Base-by-base conservation (phyloP, 2,888 invertebrate species). In the Camptogramma bilineatum region DNA sequence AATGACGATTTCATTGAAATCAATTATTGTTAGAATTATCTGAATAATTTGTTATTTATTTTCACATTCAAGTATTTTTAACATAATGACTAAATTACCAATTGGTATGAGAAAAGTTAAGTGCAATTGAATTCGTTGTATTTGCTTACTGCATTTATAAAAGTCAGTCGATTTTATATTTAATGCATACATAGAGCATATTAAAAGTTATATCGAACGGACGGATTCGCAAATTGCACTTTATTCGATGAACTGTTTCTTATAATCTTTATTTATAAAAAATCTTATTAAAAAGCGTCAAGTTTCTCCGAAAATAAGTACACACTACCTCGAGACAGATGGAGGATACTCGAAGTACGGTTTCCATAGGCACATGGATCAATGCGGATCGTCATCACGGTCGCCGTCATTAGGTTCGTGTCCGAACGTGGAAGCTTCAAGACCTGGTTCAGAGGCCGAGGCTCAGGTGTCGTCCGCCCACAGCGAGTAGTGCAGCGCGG, bases 1-100 rank as follows among this genome's bases (percentile, higher is more conserved):
- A 63, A 68, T 70, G 66, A 70, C 66, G 83, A 90, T 89, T 90
- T 89, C 90, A 83, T 70, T 79, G 90, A 90, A 90, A 90, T 87
- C 86, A 78, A 61, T 52, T n/a, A 48, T 64, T n/a, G 46, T 64
- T 42, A 17, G n/a, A 19, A 19, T 21, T 3, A 47, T 47, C 18
- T 8, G 47, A 46, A 21, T 47, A 19, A 16, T 10, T 47, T 19
- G 2, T 19, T 47, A 19, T 19, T 9, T 18, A 47, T 21, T 18
- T 18, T 9, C 34, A 34, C 9, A 34, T 13, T 39, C 13, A 13
- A 13, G 34, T 34, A 10, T 34, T 34, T 34, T 2, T 34, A 10
- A 34, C 1, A 1, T 34, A 2, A 34, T 34, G 34, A 13, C 34
- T 34, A 34, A 10, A 34, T 34, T 34, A 34, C 34, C 34, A 34